phyloP scores from a whole-genome alignment of 2,113 vertebrate species.

The Callorhinus ursinus region DNA sequence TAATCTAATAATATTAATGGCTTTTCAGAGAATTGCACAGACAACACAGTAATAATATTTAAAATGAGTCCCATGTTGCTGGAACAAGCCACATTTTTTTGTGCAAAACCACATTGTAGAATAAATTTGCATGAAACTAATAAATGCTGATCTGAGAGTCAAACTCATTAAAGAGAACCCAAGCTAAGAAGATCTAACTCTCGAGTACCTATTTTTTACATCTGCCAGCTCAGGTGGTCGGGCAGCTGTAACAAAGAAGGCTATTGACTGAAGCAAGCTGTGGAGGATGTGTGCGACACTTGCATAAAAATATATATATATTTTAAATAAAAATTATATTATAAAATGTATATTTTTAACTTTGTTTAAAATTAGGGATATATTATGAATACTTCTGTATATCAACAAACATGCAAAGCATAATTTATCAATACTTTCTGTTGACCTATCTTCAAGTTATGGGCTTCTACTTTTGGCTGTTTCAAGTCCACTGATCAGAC shows the following conservation, averaged over 20 bases:
- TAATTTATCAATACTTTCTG: background rate
- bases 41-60: background rate
- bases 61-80: background rate
- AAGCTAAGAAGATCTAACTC: background rate
- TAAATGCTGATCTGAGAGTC: background rate
- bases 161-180: background rate
- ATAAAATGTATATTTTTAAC: background rate
- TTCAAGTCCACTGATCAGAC: background rate
- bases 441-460: background rate
- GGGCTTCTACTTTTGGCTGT: background rate
- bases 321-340: background rate
- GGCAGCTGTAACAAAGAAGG: background rate
- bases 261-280: background rate
- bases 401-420: background rate
- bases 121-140: background rate
- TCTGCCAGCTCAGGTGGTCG: background rate
- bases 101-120: background rate
- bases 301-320: background rate
- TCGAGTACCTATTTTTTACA: background rate
- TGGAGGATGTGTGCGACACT: background rate
- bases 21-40: background rate
- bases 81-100: background rate
- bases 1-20: background rate
- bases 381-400: background rate
- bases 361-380: background rate